A percentile compares a stretch with the other conserved stretches of the same genome.
Evolutionary conservation across 2,797 vertebrate species (phyloP).

Genomic region (Platyrinchus mystaceus): DNA sequence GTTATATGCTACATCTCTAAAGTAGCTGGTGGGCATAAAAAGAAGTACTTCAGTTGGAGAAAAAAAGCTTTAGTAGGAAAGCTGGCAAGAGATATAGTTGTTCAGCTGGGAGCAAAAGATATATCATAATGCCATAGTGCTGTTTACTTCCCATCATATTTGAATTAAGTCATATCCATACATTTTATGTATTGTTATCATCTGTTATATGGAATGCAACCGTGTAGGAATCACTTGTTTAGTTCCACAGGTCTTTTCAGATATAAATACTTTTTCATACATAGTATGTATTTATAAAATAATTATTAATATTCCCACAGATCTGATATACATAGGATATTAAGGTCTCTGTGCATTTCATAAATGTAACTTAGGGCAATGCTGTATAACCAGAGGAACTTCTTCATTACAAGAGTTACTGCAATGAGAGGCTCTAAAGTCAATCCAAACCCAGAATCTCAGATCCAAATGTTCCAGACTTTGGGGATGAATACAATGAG

Average conservation of each 20-base stretch:
- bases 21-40: not conserved
- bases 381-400: not conserved
- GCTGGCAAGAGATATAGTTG: not conserved
- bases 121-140: not conserved
- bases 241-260: not conserved
- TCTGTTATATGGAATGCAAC: not conserved
- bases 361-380: not conserved
- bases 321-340: not conserved
- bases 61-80: not conserved
- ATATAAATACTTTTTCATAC: not conserved
- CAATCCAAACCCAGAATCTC: not conserved
- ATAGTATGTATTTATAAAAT: not conserved
- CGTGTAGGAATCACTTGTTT: not conserved
- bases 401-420: not conserved
- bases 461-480: slow-evolving; percentile 1
- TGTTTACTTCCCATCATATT: not conserved
- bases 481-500: not conserved
- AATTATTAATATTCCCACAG: not conserved
- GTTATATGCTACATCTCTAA: not conserved
- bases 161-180: not conserved
- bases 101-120: not conserved
- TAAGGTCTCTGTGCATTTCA: not conserved
- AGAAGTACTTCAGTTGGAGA: not conserved
- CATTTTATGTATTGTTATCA: not conserved
- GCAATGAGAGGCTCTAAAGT: not conserved